Evolutionary conservation across 2,888 invertebrate genomes (phyloP), one percentile per base, ranked within the genome.

Genomic region (Volucella inanis): DNA sequence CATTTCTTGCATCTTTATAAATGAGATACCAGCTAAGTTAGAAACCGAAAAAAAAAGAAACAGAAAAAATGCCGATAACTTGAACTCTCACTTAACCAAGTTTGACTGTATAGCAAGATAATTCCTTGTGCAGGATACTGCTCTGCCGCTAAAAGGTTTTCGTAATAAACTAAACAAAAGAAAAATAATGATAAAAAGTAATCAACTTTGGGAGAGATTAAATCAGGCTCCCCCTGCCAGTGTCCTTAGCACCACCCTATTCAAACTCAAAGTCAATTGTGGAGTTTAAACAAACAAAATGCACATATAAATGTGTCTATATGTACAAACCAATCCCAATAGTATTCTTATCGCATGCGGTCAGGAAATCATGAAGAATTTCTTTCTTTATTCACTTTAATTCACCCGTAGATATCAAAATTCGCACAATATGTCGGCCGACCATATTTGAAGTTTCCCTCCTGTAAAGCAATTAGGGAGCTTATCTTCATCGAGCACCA

Each of bases 401-500:
- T 45, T 71, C 65, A 57, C 31, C 18, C 10, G 10, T 22, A 52
- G 31, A 31, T 31, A 31, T 31, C 52, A 41, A 68, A 38, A 54
- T 57, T 55, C 62, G 31, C 31, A 78, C 79, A 81, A 81, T 85
- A 81, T 85, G 81, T 67, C 68, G 68, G 57, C 50, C 52, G 68
- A 77, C 71, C 77, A 81, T 85, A 85, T 85, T 85, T 85, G 81
- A 85, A 67, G 65, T 78, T 54, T 61, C 71, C 65, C 62, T 71
- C 80, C 79, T 41, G 75, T 31, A 31, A 76, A 67, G 81, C 81
- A 85, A 85, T 85, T 85, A 85, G 72, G 76, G 41, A 71, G 76
- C 76, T 85, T 85, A 85, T 85, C 85, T 72, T 18, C 62, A 57
- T 38, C 71, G 72, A 85, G 81, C 85, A 81, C 85, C 72, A 85